Percentiles rank a stretch among this genome's conserved stretches.
These are phyloP conservation scores for Pipa parva DNA, from an alignment of 2,113 vertebrate genomes.

Conservation along the genomic window DNA sequence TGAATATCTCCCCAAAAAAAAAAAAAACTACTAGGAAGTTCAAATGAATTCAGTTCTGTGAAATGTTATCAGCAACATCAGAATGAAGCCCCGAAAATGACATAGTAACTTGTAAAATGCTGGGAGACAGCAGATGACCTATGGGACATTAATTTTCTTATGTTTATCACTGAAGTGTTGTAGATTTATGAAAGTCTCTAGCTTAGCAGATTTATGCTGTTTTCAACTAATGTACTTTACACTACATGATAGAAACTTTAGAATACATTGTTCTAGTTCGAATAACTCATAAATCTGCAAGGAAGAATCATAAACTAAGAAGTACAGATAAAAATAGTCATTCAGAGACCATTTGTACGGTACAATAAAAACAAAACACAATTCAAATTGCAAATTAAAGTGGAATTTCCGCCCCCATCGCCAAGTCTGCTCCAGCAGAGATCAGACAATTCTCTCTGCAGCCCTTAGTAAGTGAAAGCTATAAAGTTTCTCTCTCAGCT, in stretches of 20 bases:
- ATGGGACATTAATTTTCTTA: constrained; percentile 31
- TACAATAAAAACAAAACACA: background rate
- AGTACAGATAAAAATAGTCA: constrained; percentile 10
- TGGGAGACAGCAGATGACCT: constrained; percentile 27
- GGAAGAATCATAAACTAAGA: constrained; percentile 18
- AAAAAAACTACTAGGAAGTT: background rate
- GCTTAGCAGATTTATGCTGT: constrained; percentile 32
- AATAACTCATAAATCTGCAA: constrained; percentile 32
- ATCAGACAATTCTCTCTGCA: too few relatives aligned
- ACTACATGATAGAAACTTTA: constrained; percentile 29
- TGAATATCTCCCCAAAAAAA: background rate
- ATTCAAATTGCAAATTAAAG: too few relatives aligned
- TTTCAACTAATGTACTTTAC: constrained; percentile 28
- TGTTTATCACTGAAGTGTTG: constrained; percentile 17
- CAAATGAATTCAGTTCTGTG: constrained; percentile 1
- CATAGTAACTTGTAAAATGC: constrained; percentile 30
- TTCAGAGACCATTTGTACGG: background rate
- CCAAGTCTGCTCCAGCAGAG: too few relatives aligned
- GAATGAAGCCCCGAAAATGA: constrained; percentile 18
- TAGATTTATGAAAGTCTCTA: constrained; percentile 32
- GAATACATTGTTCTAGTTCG: constrained; percentile 30
- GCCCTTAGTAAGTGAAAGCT: too few relatives aligned
- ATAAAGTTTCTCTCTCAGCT: too few relatives aligned
- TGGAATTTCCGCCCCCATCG: too few relatives aligned
- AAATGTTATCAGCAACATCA: constrained; percentile 14